Evolutionary conservation across 1,140 invertebrate species (phyloP).

Genomic region (Leptinotarsa defecta): DNA sequence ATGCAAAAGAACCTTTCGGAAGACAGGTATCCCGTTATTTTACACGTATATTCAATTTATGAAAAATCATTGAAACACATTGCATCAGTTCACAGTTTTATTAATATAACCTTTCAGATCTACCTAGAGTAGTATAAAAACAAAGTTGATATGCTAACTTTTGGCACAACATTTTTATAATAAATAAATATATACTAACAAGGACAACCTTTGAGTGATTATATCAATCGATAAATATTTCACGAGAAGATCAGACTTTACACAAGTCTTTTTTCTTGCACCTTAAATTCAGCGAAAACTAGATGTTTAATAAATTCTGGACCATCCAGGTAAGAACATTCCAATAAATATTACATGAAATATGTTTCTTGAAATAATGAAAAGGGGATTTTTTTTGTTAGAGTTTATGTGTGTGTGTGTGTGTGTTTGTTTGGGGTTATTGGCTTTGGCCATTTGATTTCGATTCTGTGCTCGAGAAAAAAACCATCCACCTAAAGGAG

Average conservation of each 20-base stretch:
- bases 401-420: too few species aligned
- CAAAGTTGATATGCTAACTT: slow-evolving; percentile 21
- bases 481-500: too few species aligned
- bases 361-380: too few species aligned
- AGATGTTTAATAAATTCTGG: neutral
- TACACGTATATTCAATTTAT: too few species aligned
- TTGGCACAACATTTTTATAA: slow-evolving; percentile 11
- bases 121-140: slow-evolving; percentile 4
- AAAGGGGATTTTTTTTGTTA: too few species aligned
- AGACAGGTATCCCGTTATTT: neutral
- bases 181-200: neutral
- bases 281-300: neutral
- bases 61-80: neutral
- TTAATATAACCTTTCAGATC: neutral
- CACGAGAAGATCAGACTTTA: neutral
- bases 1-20: neutral
- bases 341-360: too few species aligned
- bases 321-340: too few species aligned
- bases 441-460: too few species aligned
- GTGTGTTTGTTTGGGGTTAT: too few species aligned
- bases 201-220: neutral
- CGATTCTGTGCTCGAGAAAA: too few species aligned
- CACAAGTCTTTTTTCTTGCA: neutral
- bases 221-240: neutral
- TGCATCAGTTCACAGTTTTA: slow-evolving; percentile 9